Base-by-base conservation (phyloP, 2,113 vertebrate species). In the Campylomormyrus tamandua region DNA sequence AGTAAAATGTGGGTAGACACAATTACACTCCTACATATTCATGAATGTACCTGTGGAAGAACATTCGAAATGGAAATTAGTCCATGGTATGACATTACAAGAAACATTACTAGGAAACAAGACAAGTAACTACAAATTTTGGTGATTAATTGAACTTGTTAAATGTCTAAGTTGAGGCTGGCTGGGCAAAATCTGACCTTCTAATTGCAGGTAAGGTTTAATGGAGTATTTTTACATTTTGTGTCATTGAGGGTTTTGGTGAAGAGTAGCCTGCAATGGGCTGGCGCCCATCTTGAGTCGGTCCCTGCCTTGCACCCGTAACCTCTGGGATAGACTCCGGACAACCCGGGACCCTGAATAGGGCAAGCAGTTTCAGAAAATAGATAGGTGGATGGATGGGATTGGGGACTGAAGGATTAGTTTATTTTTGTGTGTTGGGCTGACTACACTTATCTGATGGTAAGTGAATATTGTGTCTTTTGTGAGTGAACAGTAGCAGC, bases 1-100 rank as follows among this genome's bases (percentile, higher is more conserved):
- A 87, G 27, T 56, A 90, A 87, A 89, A 92, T 92, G 83, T 90
- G 87, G 88, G 87, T 50, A 90, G 88, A 90, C 45, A 31, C 92
- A 92, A 93, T 92, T 92, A 89, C 83, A 50, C 62, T 88, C 91
- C 87, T 87, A 77, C 88, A 92, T 92, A 92, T 93, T 93, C 90
- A 91, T 90, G 88, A 90, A 89, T 88, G 31, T 45, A 31, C 56
- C 87, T 46, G 83, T 70, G 56, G 89, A 48, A 58, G 70, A 87
- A 49, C 90, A 86, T 87, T 89, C 35, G 48, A 86, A 90, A 85
- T 89, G 77, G 24, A 49, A 80, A 46, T 50, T 56, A 35, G 24
- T 83, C 74, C 17, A n/a, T 74, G 85, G 49, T 1, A 49, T 45
- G 21, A 74, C 58, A 56, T 89, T 83, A 90, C 70, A n/a, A 91